Percentiles rank a stretch among this genome's conserved stretches.
These are phyloP conservation scores for Dasypolia templi DNA, from an alignment of 2,888 invertebrate genomes.

Conservation along the genomic window DNA sequence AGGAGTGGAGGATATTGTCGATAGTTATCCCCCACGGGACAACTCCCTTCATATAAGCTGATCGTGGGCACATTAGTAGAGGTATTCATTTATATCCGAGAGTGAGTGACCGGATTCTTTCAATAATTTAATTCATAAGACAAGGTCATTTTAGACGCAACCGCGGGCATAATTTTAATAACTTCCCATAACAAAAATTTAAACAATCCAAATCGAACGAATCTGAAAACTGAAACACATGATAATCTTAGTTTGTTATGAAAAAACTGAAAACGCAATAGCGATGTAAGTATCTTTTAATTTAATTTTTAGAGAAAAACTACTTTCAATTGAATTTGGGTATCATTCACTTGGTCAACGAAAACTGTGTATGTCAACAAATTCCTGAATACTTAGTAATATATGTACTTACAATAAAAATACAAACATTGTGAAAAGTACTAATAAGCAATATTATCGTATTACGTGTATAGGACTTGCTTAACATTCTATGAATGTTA, in stretches of 20 bases:
- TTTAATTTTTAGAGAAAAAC: constrained; percentile 13
- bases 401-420: constrained; percentile 33
- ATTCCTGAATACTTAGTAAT: constrained; percentile 50
- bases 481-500: constrained; percentile 50
- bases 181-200: constrained; percentile 42
- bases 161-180: constrained; percentile 4
- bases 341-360: not conserved
- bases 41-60: not conserved
- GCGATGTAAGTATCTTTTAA: not conserved
- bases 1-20: not conserved
- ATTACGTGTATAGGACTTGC: constrained; percentile 51
- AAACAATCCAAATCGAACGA: constrained; percentile 26
- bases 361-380: constrained; percentile 33
- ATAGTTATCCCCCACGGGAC: not conserved
- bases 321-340: constrained; percentile 31
- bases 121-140: not conserved
- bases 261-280: constrained; percentile 36
- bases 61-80: not conserved
- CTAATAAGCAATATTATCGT: constrained; percentile 57
- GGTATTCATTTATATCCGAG: too few species aligned
- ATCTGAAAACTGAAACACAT: constrained; percentile 26
- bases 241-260: constrained; percentile 48
- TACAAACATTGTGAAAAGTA: constrained; percentile 44
- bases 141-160: constrained; percentile 24
- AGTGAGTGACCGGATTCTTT: too few species aligned